Evolutionary conservation across 2,113 vertebrate genomes (phyloP).

Genomic region (Rissa tridactyla): DNA sequence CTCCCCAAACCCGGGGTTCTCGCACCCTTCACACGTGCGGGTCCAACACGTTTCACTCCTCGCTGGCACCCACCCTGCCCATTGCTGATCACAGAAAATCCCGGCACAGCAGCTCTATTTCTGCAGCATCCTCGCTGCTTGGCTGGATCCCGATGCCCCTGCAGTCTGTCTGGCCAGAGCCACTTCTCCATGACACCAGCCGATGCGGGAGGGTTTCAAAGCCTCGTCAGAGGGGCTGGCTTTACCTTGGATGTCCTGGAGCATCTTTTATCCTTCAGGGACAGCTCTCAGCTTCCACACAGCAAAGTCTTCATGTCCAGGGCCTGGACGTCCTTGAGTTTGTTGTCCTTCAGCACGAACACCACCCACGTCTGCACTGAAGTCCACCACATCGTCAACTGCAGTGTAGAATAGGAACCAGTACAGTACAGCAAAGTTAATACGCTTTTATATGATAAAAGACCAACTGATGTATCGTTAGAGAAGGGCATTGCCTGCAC

Average conservation of each 20-base stretch:
- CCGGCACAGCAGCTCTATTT: accelerated
- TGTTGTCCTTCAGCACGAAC: no score
- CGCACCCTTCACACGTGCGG: background rate
- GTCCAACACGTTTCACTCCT: background rate
- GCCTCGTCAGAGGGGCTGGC: background rate
- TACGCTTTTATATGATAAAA: background rate
- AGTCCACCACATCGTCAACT: background rate
- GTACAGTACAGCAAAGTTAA: background rate
- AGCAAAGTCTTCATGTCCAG: no score
- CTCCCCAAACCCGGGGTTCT: background rate
- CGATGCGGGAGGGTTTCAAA: no score
- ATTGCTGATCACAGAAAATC: background rate
- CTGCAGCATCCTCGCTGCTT: background rate
- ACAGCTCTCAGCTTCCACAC: no score
- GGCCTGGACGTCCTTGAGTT: no score
- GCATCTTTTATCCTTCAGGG: no score
- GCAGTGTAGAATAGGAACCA: accelerated
- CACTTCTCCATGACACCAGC: no score
- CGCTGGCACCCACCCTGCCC: background rate
- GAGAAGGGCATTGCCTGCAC: background rate
- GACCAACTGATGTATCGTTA: background rate
- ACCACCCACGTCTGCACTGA: no score
- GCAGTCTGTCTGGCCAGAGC: background rate
- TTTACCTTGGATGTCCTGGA: no score
- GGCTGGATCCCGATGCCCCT: accelerated